Conservation (phyloP, 2,888 invertebrate species). For the Drosophila anceps region DNA sequence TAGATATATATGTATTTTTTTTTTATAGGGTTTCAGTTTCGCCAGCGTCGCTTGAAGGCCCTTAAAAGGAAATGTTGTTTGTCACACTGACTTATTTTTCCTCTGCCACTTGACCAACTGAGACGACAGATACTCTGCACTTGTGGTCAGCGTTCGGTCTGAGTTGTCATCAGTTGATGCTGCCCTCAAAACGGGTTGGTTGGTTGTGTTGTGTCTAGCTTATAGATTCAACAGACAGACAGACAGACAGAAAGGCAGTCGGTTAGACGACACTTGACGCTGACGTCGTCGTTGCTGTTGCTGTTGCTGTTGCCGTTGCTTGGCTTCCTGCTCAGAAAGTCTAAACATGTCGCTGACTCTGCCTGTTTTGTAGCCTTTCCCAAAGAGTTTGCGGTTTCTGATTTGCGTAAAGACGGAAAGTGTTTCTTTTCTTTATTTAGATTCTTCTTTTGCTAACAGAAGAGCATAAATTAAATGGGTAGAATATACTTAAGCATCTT, state of each 20-base stretch:
- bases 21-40: slow-evolving; percentile 61
- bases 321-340: slow-evolving; percentile 75
- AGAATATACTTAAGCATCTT: background rate
- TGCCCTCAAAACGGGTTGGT: slow-evolving; percentile 65
- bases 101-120: slow-evolving; percentile 74
- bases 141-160: slow-evolving; percentile 39
- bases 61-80: slow-evolving; percentile 70
- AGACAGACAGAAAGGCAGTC: slow-evolving; percentile 19
- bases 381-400: slow-evolving; percentile 64
- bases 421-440: slow-evolving; percentile 57
- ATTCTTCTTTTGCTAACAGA: slow-evolving; percentile 10
- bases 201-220: slow-evolving; percentile 17
- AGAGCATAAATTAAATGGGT: background rate
- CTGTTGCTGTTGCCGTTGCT: slow-evolving; percentile 46
- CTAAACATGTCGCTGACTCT: slow-evolving; percentile 69
- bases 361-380: slow-evolving; percentile 53
- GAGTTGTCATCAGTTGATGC: slow-evolving; percentile 41
- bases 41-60: slow-evolving; percentile 43
- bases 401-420: slow-evolving; percentile 71
- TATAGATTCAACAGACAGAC: slow-evolving; percentile 38
- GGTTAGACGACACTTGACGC: slow-evolving; percentile 44
- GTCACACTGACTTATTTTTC: slow-evolving; percentile 80
- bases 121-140: slow-evolving; percentile 27
- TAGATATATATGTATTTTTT: slow-evolving; percentile 5
- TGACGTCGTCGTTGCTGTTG: slow-evolving; percentile 36